These are phyloP conservation scores for Helobdella robusta DNA, from an alignment of 2,888 invertebrate species.

Conservation along the genomic window DNA sequence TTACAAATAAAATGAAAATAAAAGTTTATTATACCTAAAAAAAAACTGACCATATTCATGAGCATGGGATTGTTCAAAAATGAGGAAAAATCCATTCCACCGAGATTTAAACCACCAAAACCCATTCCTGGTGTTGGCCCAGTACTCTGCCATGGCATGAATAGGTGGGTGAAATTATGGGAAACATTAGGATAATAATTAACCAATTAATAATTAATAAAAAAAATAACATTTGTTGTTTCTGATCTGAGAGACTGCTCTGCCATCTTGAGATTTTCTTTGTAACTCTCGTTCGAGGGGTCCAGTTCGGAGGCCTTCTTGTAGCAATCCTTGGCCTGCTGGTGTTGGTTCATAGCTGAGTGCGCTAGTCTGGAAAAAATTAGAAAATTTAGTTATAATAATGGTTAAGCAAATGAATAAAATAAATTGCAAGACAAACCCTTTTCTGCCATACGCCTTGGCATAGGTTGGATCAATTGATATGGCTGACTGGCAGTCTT, in stretches of 20 bases:
- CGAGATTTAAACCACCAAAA: slow-evolving; percentile 17
- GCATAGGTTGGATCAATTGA: slow-evolving; percentile 80
- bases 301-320: slow-evolving; percentile 26
- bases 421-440: slow-evolving; percentile 46
- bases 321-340: slow-evolving; percentile 26
- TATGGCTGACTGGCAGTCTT: slow-evolving; percentile 81
- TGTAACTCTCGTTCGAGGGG: slow-evolving; percentile 24
- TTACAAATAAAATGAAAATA: neutral
- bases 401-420: neutral
- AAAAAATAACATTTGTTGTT: neutral
- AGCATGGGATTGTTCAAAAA: slow-evolving; percentile 64
- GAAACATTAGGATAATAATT: no score
- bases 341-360: slow-evolving; percentile 24
- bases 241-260: slow-evolving; percentile 11
- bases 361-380: slow-evolving; percentile 22
- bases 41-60: slow-evolving; percentile 59
- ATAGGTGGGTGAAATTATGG: no score
- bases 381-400: neutral
- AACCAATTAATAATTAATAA: no score
- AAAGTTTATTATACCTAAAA: neutral
- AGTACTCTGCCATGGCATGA: neutral
- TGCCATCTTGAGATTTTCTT: slow-evolving; percentile 22
- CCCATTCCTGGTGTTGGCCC: neutral
- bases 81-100: slow-evolving; percentile 20
- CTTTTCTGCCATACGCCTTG: slow-evolving; percentile 87